phyloP scores from a whole-genome alignment of 2,113 vertebrate species.

The Stomatorhinus ivindoensis region DNA sequence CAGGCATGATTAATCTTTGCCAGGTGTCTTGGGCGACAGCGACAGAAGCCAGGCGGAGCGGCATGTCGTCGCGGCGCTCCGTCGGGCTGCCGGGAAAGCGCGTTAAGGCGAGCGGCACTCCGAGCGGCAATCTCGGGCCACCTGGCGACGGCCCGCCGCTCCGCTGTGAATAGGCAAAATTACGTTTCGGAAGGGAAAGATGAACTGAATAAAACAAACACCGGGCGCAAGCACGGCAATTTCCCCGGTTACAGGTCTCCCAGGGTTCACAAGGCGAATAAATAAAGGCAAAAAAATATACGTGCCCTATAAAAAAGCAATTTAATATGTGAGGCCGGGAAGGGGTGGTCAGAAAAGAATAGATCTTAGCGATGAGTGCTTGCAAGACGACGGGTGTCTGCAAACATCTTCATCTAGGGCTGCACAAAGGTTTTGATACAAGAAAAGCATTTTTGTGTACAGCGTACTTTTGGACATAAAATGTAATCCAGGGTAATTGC shows the following conservation, averaged over 20 bases:
- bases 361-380: not conserved
- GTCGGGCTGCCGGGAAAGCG: conserved; percentile 14
- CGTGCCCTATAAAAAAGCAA: not conserved
- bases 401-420: not conserved
- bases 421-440: not conserved
- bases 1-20: not conserved
- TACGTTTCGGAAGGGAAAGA: not conserved
- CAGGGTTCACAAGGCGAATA: conserved; percentile 8
- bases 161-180: conserved; percentile 17
- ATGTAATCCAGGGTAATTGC: not conserved
- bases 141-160: not conserved
- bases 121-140: conserved; percentile 23
- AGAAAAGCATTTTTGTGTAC: not conserved
- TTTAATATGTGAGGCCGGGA: not conserved
- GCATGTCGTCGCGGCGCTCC: conserved; percentile 18
- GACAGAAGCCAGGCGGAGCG: not conserved
- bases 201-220: conserved; percentile 20
- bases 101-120: conserved; percentile 10
- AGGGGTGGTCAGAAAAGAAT: not conserved
- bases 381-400: not conserved
- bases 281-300: not conserved
- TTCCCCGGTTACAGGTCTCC: not conserved
- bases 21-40: not conserved
- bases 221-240: not conserved
- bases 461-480: not conserved